Percentiles rank a stretch among this genome's conserved stretches.
phyloP scores from a whole-genome alignment of 2,888 invertebrate species.

The Celastrina argiolus region DNA sequence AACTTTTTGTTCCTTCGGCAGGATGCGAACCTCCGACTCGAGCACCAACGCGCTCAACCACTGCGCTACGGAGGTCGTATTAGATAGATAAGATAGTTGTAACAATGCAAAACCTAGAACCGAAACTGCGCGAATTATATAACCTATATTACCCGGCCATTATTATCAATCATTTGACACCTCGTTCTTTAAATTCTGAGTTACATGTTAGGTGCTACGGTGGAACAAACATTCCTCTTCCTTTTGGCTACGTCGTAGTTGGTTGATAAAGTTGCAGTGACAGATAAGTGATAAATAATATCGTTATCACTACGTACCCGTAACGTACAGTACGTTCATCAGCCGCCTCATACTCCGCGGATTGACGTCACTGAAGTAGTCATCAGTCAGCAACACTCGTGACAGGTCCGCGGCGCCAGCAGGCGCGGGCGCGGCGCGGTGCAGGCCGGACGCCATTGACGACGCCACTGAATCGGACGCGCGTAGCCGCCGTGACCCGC shows the following conservation, averaged over 20 bases:
- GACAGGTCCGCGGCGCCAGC: slow-evolving; percentile 83
- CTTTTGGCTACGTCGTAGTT: not conserved
- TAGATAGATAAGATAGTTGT: no score
- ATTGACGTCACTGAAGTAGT: slow-evolving; percentile 99
- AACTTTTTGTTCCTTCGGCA: no score
- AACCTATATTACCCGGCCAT: no score
- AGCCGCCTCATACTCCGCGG: slow-evolving; percentile 96
- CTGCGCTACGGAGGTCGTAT: no score
- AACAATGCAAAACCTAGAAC: no score
- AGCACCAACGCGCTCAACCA: no score
- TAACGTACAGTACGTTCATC: slow-evolving; percentile 98
- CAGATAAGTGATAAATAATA: not conserved
- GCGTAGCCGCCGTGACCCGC: slow-evolving; percentile 86
- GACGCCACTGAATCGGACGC: slow-evolving; percentile 94
- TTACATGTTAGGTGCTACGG: no score
- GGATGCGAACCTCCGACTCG: no score
- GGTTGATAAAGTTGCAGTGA: not conserved
- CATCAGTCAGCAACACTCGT: slow-evolving; percentile 94
- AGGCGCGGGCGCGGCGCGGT: slow-evolving; percentile 73
- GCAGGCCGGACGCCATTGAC: slow-evolving; percentile 92
- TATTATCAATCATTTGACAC: no score
- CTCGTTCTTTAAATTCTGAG: no score
- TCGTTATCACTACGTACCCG: slow-evolving; percentile 77
- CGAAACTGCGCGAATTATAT: no score
- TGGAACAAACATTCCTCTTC: no score